Evolutionary conservation across 2,113 vertebrate species (phyloP), one percentile per base, ranked within the genome.

Genomic region (Otis tarda): DNA sequence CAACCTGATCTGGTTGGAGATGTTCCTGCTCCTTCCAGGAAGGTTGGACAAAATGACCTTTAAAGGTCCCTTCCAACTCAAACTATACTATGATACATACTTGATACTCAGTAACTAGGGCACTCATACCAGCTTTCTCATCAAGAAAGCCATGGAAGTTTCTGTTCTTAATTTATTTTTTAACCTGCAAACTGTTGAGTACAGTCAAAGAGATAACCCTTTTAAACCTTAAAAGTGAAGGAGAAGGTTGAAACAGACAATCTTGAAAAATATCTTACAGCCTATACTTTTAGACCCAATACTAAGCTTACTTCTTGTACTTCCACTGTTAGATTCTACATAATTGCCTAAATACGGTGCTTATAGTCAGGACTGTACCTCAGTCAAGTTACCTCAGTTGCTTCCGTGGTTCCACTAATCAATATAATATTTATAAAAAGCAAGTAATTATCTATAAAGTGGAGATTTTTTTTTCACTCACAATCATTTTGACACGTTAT

Each of bases 181-280:
- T 12, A 69, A 47, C 22, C 28, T 81, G 64, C 24, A 79, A 43
- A 65, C 8, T 25, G 6, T 7, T 77, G 28, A 74, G 41, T 35
- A 65, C 10, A 49, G 28, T 43, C 23, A 50, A 68, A 33, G 16
- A 24, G 9, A 47, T 41, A 55, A 21, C 43, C 16, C 27, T 89
- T 94, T 59, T 47, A 82, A 63, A 35, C 35, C 8, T 75, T 10
- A 3, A 10, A 91, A 52, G 3, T 55, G 41, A 86, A 80, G 28
- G 6, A 71, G 12, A 84, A 60, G 17, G 41, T 43, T 43, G 41
- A 43, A 41, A 59, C 23, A 65, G n/a, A 50, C 33, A 52, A 61
- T 4, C 14, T 0, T 73, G 33, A 83, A 90, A 69, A 6, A 63
- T 9, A 4, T 69, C 19, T 10, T 27, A 27, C 0, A 73, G 12